Percentiles rank a stretch among this genome's conserved stretches.
phyloP scores from a whole-genome alignment of 2,113 vertebrate species.

The Paraplagusia blochii region DNA sequence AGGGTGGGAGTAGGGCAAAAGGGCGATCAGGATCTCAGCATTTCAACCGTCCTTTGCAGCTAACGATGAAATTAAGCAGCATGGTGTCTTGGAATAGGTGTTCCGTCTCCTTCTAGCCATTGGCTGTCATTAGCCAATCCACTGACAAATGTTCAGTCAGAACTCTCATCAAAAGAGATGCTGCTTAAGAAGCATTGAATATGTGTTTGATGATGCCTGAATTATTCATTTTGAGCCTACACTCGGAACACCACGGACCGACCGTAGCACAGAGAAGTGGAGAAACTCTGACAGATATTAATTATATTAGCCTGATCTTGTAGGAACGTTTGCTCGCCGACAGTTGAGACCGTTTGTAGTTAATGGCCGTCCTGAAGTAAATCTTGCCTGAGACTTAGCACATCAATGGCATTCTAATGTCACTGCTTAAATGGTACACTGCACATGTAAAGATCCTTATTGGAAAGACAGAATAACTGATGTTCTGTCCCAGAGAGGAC shows the following conservation, averaged over 20 bases:
- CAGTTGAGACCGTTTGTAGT: constrained; percentile 70
- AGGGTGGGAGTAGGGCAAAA: constrained; percentile 11
- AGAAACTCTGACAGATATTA: constrained; percentile 71
- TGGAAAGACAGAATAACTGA: constrained; percentile 63
- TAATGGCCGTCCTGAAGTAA: constrained; percentile 70
- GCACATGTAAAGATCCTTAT: constrained; percentile 58
- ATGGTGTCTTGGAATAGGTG: constrained; percentile 60
- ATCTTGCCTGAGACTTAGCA: constrained; percentile 64
- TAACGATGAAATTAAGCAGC: constrained; percentile 64
- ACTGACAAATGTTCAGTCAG: constrained; percentile 52
- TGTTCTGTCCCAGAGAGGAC: constrained; percentile 53
- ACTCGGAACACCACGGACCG: constrained; percentile 68
- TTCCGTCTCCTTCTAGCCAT: constrained; percentile 55
- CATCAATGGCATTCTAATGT: constrained; percentile 73
- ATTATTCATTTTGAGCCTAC: constrained; percentile 72
- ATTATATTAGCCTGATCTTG: constrained; percentile 69
- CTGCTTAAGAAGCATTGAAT: constrained; percentile 70
- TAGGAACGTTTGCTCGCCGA: constrained; percentile 68
- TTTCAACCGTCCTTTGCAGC: constrained; percentile 49
- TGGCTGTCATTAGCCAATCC: constrained; percentile 59
- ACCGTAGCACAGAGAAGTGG: constrained; percentile 60
- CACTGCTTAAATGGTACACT: constrained; percentile 64
- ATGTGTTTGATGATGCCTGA: constrained; percentile 70
- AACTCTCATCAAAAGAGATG: constrained; percentile 61
- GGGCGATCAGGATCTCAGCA: constrained; percentile 59